Base-by-base conservation (phyloP, 2,113 vertebrate genomes). In the Trogon melanurus region DNA sequence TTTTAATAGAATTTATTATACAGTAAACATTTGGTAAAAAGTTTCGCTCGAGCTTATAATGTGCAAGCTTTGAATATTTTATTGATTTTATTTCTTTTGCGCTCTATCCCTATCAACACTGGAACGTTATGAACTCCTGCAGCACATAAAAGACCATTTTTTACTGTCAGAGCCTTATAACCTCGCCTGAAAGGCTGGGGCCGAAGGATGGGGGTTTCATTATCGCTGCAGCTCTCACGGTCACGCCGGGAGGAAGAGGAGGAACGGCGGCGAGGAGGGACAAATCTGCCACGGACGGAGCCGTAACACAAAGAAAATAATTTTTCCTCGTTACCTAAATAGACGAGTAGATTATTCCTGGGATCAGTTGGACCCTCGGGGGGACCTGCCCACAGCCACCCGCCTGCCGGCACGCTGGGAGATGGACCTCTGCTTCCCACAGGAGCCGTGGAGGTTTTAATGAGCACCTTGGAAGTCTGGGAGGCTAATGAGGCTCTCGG, bases 1-100 rank as follows among this genome's bases (percentile, higher is more conserved):
- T 93, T 97, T 97, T 96, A 97, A 97, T 95, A 95, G 97, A 97
- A 97, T 93, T 97, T 96, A 96, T 97, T 97, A 96, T 85, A 96
- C 92, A 81, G 81, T 94, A 97, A 97, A 97, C 94, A 96, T 82
- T 90, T 95, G 88, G 91, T 86, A 75, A 94, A 97, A 97, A 97
- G 92, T 98, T 97, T 95, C 94, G 79, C 91, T 76, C 6, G 32
- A 85, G 96, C 91, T 96, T 95, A 94, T 96, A 93, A 98, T 93
- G 90, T 75, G 78, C 95, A 96, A 94, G 96, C 94, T 97, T 95
- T 96, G 95, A 97, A 98, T 97, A 96, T 97, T 97, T 97, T 95
- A 97, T 97, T 97, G 96, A 97, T 96, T 97, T 96, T 93, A 97
- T 97, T 96, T 75, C 89, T 93, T 95, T 96, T 94, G 92, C 96